phyloP scores from a whole-genome alignment of 2,797 vertebrate species.

The Danio choprae region DNA sequence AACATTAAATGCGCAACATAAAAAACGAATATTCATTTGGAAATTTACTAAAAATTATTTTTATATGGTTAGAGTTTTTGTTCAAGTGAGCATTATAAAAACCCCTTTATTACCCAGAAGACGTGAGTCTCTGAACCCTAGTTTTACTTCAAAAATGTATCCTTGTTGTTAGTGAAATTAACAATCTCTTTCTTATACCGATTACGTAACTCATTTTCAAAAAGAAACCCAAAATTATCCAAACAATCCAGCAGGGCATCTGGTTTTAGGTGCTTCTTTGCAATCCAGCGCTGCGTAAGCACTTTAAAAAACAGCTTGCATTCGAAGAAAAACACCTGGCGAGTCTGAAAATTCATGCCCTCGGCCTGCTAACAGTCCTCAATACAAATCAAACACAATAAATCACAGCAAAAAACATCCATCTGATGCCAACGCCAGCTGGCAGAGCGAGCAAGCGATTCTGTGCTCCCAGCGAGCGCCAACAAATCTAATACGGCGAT shows the following conservation, averaged over 20 bases:
- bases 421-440: background rate
- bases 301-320: conserved; percentile 29
- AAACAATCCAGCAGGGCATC: background rate
- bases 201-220: conserved; percentile 18
- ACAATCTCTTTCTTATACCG: background rate
- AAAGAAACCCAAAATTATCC: conserved; percentile 3
- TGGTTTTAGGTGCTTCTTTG: conserved; percentile 24
- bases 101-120: no score
- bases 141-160: background rate
- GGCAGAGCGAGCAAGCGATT: background rate
- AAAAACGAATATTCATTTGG: background rate
- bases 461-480: conserved; percentile 1
- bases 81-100: no score
- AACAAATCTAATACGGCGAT: conserved; percentile 16
- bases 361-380: background rate
- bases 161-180: background rate
- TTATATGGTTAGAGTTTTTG: no score
- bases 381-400: conserved; percentile 14
- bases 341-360: background rate
- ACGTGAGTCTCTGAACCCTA: background rate
- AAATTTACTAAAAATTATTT: background rate
- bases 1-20: background rate
- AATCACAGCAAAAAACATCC: conserved; percentile 8
- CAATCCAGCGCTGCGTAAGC: conserved; percentile 15
- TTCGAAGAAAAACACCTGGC: conserved; percentile 27